Conservation (phyloP, 2,888 invertebrate species). For the Drosophila mulleri region DNA sequence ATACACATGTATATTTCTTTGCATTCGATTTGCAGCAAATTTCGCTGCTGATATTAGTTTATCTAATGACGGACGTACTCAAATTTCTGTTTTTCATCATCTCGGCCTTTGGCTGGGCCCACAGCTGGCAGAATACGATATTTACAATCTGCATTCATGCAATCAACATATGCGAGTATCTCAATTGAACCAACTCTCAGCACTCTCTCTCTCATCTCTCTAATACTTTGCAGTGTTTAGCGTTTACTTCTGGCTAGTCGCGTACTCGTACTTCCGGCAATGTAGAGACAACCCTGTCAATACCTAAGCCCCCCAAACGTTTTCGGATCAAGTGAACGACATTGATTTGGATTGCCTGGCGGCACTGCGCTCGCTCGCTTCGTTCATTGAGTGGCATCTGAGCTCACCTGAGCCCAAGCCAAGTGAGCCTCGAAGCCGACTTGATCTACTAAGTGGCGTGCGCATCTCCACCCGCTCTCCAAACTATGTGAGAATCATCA, state of each 20-base stretch:
- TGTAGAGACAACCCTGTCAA: conserved; percentile 20
- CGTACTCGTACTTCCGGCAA: conserved; percentile 17
- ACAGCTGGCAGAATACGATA: neutral
- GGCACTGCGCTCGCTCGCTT: neutral
- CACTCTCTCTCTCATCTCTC: neutral
- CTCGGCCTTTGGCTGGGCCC: conserved; percentile 9
- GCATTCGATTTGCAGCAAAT: conserved; percentile 13
- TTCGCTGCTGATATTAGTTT: conserved; percentile 19
- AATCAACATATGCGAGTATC: conserved; percentile 24
- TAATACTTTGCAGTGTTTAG: conserved; percentile 8
- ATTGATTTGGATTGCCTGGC: neutral
- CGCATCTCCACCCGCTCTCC: neutral
- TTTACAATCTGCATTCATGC: neutral
- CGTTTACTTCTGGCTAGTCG: conserved; percentile 46
- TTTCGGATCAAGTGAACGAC: neutral
- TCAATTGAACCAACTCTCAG: neutral
- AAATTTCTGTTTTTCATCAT: neutral
- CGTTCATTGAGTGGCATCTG: neutral
- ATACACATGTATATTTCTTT: neutral
- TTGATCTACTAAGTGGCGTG: neutral
- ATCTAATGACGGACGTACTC: conserved; percentile 1
- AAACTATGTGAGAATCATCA: neutral
- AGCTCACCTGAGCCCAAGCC: neutral
- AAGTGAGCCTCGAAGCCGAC: neutral
- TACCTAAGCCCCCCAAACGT: neutral